Percentiles rank a stretch among this genome's conserved stretches.
These are phyloP conservation scores for Peromyscus leucopus DNA, from an alignment of 2,113 vertebrate species.

Conservation along the genomic window DNA sequence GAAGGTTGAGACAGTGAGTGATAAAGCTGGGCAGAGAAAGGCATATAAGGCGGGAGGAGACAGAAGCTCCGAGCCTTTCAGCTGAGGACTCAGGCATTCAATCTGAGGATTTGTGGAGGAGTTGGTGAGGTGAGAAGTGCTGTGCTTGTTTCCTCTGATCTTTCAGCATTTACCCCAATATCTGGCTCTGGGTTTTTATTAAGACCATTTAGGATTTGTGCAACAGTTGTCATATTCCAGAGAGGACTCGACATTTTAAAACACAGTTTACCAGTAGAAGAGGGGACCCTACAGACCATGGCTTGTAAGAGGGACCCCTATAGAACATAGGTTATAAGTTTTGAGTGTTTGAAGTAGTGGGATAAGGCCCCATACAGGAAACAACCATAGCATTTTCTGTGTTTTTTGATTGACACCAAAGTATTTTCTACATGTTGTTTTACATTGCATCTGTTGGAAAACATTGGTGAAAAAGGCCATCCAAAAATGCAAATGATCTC, in stretches of 20 bases:
- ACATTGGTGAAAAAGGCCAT: background rate
- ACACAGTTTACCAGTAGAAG: background rate
- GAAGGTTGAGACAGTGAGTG: too few species aligned
- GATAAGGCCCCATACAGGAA: background rate
- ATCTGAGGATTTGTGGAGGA: too few species aligned
- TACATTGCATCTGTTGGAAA: background rate
- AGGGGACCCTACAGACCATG: background rate
- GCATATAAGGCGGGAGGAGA: too few species aligned
- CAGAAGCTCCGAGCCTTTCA: too few species aligned
- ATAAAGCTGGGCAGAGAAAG: too few species aligned
- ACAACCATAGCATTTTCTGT: slow-evolving; percentile 21
- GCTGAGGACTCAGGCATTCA: too few species aligned
- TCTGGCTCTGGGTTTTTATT: too few species aligned
- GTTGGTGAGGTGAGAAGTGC: too few species aligned
- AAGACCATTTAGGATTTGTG: too few species aligned
- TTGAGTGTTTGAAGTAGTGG: background rate
- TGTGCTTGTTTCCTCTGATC: too few species aligned
- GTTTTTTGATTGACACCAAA: background rate
- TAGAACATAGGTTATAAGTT: background rate
- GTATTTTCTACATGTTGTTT: background rate
- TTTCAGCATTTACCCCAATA: too few species aligned
- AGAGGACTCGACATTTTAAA: background rate
- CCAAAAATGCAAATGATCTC: slow-evolving; percentile 8
- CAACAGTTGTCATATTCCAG: background rate
- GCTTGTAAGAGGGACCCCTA: too few species aligned